A percentile compares a stretch with the other conserved stretches of the same genome.
These are phyloP conservation scores for Drosophila longiperda DNA, from an alignment of 2,888 invertebrate species.

Conservation along the genomic window DNA sequence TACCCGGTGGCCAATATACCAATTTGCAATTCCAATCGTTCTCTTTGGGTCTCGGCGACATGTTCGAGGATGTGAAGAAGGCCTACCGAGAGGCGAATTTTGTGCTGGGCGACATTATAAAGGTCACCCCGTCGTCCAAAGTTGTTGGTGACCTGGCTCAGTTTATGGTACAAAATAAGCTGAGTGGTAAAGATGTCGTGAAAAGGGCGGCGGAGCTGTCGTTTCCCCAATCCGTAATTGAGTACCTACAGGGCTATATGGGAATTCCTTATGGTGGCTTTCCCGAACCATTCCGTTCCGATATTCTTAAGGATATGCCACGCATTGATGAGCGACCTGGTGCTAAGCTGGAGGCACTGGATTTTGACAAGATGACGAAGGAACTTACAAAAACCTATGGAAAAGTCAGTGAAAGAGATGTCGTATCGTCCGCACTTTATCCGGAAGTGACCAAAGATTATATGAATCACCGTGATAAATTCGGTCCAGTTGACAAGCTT, in stretches of 20 bases:
- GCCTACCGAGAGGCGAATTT: conserved; percentile 97
- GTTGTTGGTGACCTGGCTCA: conserved; percentile 99
- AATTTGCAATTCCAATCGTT: conserved; percentile 99
- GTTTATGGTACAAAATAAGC: conserved; percentile 99
- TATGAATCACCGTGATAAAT: conserved; percentile 92
- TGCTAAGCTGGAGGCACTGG: conserved; percentile 91
- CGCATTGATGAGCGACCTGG: conserved; percentile 97
- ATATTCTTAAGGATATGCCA: conserved; percentile 90
- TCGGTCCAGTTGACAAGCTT: conserved; percentile 97
- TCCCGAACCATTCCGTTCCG: conserved; percentile 97
- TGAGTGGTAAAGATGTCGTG: conserved; percentile 92
- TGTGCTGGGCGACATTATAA: conserved; percentile 98
- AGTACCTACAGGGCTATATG: conserved; percentile 97
- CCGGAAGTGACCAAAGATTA: conserved; percentile 97
- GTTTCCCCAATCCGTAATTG: conserved; percentile 98
- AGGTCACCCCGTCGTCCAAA: conserved; percentile 99
- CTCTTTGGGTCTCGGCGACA: conserved; percentile 97
- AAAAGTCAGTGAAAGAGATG: conserved; percentile 91
- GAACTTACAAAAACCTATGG: conserved; percentile 90
- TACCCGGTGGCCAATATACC: conserved; percentile 99
- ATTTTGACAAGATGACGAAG: conserved; percentile 92
- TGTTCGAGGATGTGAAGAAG: conserved; percentile 98
- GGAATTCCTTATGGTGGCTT: conserved; percentile 98
- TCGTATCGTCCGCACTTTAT: conserved; percentile 98
- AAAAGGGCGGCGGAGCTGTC: conserved; percentile 97